Percentiles rank a stretch among this genome's conserved stretches.
phyloP scores from a whole-genome alignment of 2,797 vertebrate species.

The Dallia pectoralis region DNA sequence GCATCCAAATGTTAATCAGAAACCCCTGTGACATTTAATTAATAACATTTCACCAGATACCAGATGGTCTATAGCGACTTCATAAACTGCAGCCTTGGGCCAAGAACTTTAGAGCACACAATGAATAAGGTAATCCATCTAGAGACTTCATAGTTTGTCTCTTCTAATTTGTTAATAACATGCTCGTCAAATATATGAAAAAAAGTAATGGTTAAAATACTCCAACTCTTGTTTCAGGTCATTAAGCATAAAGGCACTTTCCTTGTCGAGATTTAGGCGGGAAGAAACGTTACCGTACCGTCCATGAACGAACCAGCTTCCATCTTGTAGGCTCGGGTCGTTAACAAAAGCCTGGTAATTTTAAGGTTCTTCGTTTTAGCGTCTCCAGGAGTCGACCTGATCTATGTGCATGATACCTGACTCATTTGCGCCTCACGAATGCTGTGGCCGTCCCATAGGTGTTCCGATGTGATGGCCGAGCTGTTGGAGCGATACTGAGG shows the following conservation, averaged over 20 bases:
- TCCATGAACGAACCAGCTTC: constrained; percentile 1
- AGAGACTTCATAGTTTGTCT: neutral
- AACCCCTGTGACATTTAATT: neutral
- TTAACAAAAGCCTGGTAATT: neutral
- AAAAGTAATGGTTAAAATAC: neutral
- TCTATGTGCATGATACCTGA: constrained; percentile 14
- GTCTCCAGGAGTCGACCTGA: constrained; percentile 42
- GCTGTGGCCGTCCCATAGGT: neutral
- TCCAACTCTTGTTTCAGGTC: neutral
- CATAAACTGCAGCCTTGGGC: neutral
- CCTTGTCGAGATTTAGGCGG: neutral
- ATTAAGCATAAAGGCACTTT: neutral
- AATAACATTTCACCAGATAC: neutral
- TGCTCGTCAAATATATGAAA: neutral
- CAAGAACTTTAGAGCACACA: neutral
- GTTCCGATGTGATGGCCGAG: constrained; percentile 4
- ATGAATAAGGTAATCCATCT: neutral
- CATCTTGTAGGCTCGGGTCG: neutral
- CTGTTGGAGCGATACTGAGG: constrained; percentile 2
- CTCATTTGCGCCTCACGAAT: constrained; percentile 15
- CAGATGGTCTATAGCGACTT: neutral
- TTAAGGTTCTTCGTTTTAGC: constrained; percentile 39
- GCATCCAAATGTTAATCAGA: neutral
- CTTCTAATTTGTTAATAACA: neutral
- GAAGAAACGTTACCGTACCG: neutral